A percentile compares a stretch with the other conserved stretches of the same genome.
Evolutionary conservation across 2,113 vertebrate species (phyloP).

Genomic region (Lanius collurio): DNA sequence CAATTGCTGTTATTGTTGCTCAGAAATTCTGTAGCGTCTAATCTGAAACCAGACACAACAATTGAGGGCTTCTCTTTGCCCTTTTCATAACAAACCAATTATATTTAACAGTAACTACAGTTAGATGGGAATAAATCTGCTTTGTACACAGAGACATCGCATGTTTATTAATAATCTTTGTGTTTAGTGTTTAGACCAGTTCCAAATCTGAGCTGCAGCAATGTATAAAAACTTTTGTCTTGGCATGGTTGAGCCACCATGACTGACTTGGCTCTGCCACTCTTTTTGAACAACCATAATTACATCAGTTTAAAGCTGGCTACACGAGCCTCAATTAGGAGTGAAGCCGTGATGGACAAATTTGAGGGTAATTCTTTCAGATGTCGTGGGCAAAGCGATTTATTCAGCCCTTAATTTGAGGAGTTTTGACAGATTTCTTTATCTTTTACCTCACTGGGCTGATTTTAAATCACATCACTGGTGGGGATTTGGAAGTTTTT

Average conservation of each 20-base stretch:
- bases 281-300: not conserved
- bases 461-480: not conserved
- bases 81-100: not conserved
- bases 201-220: not conserved
- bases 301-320: not conserved
- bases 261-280: not conserved
- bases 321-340: not conserved
- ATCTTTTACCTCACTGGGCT: not conserved
- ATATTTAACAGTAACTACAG: not conserved
- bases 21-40: not conserved
- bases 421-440: not conserved
- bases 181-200: not conserved
- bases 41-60: conserved; percentile 22
- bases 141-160: not conserved
- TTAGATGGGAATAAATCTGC: not conserved
- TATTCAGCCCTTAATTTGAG: not conserved
- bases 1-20: conserved; percentile 17
- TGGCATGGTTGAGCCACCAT: not conserved
- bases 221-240: not conserved
- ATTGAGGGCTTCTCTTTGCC: not conserved
- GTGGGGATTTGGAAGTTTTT: not conserved
- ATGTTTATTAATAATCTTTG: not conserved
- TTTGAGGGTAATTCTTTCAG: not conserved
- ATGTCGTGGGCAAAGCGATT: not conserved
- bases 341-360: not conserved